Base-by-base conservation (phyloP, 2,113 vertebrate species). In the Hypocryptadius cinnamomeus region DNA sequence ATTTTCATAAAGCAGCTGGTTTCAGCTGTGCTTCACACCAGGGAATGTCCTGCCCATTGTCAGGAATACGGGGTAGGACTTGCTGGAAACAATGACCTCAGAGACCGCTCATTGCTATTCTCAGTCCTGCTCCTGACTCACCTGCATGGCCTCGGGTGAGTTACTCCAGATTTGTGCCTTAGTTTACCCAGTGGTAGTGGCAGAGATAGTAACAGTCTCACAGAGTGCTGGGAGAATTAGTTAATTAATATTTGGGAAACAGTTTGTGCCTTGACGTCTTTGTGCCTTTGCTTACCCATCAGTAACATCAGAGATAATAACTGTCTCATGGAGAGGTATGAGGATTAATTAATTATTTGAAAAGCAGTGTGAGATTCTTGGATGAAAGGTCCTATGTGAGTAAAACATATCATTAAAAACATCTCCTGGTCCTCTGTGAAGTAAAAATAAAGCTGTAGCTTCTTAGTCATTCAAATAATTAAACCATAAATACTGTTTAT, bases 381-480 rank as follows among this genome's bases (percentile, higher is more conserved):
- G 93, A 96, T 97, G 87, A 97, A 95, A 96, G 94, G 90, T 93
- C 31, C 57, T 85, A 63, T 63, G 45, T 78, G 64, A 89, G 66
- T 92, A 79, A 92, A 93, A 83, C 87, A 44, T 95, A 90, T 96
- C 93, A 96, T 94, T 95, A 95, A 89, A 92, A 95, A 44, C 76
- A 95, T 95, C 95, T 97, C 83, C 64, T 4, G 7, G 89, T 85
- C 74, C 69, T 94, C 94, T 96, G 83, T 95, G 96, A 95, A 96
- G 94, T 96, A 87, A 94, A 95, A 96, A 92, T 87, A 96, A 96
- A 92, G 88, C 84, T 92, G 71, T 59, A 95, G 65, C 78, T 92
- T 90, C 93, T 94, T 96, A 95, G 87, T 96, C 91, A 97, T 96
- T 95, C 89, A 95, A 92, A 92, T 95, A 94, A 97, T 96, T 94